phyloP scores from a whole-genome alignment of 1,140 invertebrate species.

The Drosophila sechellia region DNA sequence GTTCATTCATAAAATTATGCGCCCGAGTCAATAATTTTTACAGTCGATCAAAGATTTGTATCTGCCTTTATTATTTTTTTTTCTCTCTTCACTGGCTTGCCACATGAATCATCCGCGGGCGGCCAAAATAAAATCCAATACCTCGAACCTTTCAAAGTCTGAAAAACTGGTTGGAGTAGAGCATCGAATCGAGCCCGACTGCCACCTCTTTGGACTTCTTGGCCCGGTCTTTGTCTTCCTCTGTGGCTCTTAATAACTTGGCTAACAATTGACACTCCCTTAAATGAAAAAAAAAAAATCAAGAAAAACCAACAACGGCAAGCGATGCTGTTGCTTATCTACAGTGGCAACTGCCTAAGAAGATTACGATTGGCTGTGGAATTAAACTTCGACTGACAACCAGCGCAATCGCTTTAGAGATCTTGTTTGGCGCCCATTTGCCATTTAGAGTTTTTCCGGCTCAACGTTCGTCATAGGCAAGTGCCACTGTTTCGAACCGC shows the following conservation, averaged over 20 bases:
- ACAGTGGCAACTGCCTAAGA: conserved; percentile 46
- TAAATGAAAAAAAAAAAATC: conserved; percentile 51
- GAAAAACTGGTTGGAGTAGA: conserved; percentile 50
- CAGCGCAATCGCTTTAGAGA: not conserved
- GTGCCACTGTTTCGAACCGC: conserved; percentile 43
- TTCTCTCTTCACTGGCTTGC: conserved; percentile 22
- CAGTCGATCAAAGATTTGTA: conserved; percentile 82
- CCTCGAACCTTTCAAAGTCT: conserved; percentile 16
- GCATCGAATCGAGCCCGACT: conserved; percentile 6
- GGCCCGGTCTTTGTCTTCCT: conserved; percentile 49
- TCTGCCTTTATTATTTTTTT: conserved; percentile 26
- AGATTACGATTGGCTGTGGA: not conserved
- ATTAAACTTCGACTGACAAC: not conserved
- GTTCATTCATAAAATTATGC: conserved; percentile 81
- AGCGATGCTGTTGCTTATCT: conserved; percentile 42
- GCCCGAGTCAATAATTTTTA: conserved; percentile 79
- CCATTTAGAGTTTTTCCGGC: conserved; percentile 25
- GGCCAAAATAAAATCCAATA: conserved; percentile 45
- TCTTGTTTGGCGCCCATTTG: not conserved
- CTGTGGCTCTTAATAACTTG: conserved; percentile 75
- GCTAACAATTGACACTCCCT: conserved; percentile 81
- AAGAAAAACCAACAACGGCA: conserved; percentile 36
- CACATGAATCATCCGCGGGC: conserved; percentile 76
- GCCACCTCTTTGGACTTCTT: conserved; percentile 40
- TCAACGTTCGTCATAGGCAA: conserved; percentile 14